Evolutionary conservation across 2,113 vertebrate species (phyloP).

Genomic region (Leiothrix lutea): DNA sequence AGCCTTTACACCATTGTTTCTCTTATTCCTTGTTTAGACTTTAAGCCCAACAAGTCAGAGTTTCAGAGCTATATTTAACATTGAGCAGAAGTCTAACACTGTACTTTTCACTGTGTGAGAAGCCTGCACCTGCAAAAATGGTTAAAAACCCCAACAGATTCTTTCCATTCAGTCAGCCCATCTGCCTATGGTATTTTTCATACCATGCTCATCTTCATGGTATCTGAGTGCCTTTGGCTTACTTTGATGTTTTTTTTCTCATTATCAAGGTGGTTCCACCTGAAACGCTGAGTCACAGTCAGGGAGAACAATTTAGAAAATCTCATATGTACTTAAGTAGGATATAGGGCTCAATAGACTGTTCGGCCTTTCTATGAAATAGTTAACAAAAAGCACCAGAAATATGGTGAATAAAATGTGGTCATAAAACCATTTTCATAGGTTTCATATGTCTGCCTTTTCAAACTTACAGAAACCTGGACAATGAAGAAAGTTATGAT

Average conservation of each 20-base stretch:
- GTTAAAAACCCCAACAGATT: not conserved
- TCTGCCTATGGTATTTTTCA: not conserved
- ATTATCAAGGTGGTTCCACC: not conserved
- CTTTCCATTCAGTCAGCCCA: not conserved
- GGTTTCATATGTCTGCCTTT: constrained; percentile 2
- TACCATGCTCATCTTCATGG: not conserved
- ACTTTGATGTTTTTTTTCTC: not conserved
- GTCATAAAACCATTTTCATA: not conserved
- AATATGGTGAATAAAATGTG: not conserved
- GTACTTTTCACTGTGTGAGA: not conserved
- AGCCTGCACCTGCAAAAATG: not conserved
- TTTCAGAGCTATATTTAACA: not conserved
- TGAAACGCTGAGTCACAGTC: not conserved
- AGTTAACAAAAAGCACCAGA: not conserved
- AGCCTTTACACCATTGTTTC: not conserved
- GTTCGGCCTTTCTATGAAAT: not conserved
- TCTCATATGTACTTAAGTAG: not conserved
- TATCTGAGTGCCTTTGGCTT: not conserved
- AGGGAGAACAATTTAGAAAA: not conserved
- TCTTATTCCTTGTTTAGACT: not conserved
- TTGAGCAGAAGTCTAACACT: not conserved
- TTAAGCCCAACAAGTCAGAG: not conserved
- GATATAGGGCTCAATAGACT: not conserved
- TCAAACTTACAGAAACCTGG: constrained; percentile 60
- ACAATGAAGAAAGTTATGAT: constrained; percentile 83